Base-by-base conservation (phyloP, 2,113 vertebrate genomes). In the Coturnix japonica region DNA sequence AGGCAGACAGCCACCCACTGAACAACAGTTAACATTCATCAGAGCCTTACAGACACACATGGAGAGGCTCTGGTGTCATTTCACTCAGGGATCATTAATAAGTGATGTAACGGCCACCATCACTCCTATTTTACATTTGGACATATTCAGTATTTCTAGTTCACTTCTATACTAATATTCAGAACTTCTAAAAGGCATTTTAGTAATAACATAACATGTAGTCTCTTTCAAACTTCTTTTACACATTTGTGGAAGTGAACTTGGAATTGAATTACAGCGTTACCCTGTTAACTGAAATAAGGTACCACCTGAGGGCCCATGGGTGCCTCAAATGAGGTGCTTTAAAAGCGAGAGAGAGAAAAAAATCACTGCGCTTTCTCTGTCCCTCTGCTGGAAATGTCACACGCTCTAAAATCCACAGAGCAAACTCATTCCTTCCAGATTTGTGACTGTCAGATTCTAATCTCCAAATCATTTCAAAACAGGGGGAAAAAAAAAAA, bases 401-500 rank as follows among this genome's bases (percentile, higher is more conserved):
- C 64, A 80, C 33, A 54, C 6, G 20, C 49, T 46, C 53, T 31
- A 82, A 89, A 85, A 85, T 66, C 72, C 31, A 63, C 8, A 31
- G 22, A 26, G 67, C 10, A 85, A 92, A 70, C 28, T 47, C 37
- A 59, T 64, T 77, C 31, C 56, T 74, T 75, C 44, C 25, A 64
- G 9, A 59, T 84, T 79, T 71, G 65, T 74, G 89, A 77, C 56
- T 77, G 74, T 65, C 76, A 87, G 78, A 23, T 91, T 90, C 79
- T 92, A 95, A 94, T 95, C 92, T 89, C 57, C 81, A 90, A 91
- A 93, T 92, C 30, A 85, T 87, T 95, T 67, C 59, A 86, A 82
- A 8, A 4, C 22, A 64, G 41, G 37, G 21, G 13, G 13, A 95
- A 80, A 74, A 44, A 49, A 11, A 49, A 49, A 49, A 21, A 49